phyloP scores from a whole-genome alignment of 2,888 invertebrate species.

The Tuta absoluta region DNA sequence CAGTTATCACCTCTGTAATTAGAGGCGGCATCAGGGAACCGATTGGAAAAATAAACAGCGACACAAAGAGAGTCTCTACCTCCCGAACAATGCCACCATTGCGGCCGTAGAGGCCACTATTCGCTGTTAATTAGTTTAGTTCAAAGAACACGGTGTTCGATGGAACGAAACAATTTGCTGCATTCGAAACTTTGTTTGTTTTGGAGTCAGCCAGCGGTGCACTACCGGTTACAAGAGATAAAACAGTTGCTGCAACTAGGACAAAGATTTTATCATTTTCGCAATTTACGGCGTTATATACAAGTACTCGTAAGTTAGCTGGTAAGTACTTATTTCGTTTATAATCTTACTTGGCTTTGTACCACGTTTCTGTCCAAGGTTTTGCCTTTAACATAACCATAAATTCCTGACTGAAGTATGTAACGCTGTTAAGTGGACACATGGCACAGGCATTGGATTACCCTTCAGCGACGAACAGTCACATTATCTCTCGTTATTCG shows the following conservation, averaged over 20 bases:
- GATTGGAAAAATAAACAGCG: constrained; percentile 71
- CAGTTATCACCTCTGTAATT: constrained; percentile 64
- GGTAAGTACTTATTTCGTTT: neutral
- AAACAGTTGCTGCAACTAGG: neutral
- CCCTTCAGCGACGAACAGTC: constrained; percentile 58
- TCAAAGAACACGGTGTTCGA: constrained; percentile 62
- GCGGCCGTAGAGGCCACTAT: constrained; percentile 53
- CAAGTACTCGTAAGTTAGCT: neutral
- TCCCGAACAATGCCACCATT: constrained; percentile 66
- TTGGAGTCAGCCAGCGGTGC: constrained; percentile 14
- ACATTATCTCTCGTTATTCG: constrained; percentile 70
- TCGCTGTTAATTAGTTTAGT: constrained; percentile 67
- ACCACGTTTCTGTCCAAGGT: constrained; percentile 10
- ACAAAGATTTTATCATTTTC: constrained; percentile 19
- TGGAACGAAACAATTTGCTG: constrained; percentile 53
- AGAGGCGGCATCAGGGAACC: constrained; percentile 48
- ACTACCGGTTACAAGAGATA: constrained; percentile 11
- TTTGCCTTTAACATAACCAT: constrained; percentile 14
- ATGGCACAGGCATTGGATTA: constrained; percentile 66
- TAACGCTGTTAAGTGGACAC: constrained; percentile 49
- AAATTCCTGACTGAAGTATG: constrained; percentile 12
- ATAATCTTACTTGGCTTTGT: neutral
- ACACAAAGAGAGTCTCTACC: constrained; percentile 72
- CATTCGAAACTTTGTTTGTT: constrained; percentile 15
- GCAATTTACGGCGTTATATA: neutral